Conservation (phyloP, 2,888 invertebrate species). For the Limenitis arthemis region DNA sequence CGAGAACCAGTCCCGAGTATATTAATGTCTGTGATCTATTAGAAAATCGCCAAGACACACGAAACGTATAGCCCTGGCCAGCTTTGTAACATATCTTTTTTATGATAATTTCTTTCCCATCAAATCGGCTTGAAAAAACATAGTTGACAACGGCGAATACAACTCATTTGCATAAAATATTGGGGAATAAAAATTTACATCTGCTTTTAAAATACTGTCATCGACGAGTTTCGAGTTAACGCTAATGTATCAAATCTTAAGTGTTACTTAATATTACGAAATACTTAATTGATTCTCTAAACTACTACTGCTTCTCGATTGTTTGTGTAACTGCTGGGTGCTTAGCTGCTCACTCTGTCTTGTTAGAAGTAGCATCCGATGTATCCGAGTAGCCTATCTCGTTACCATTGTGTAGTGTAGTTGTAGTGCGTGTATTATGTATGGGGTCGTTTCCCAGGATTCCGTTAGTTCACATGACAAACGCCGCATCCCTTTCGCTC, state of each 20-base stretch:
- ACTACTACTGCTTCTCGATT: too few species aligned
- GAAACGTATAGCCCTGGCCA: slow-evolving; percentile 42
- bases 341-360: neutral
- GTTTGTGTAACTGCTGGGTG: too few species aligned
- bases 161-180: slow-evolving; percentile 40
- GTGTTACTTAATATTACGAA: slow-evolving; percentile 2
- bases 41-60: slow-evolving; percentile 58
- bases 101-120: slow-evolving; percentile 51
- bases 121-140: slow-evolving; percentile 35
- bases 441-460: slow-evolving; percentile 48
- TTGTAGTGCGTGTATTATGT: slow-evolving; percentile 36
- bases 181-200: slow-evolving; percentile 34
- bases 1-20: slow-evolving; percentile 59
- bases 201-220: slow-evolving; percentile 22
- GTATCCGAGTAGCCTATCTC: slow-evolving; percentile 33
- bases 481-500: slow-evolving; percentile 62
- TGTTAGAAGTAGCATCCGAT: neutral
- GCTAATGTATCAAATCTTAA: slow-evolving; percentile 3
- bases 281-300: neutral
- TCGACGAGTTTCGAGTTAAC: neutral
- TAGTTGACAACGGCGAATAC: slow-evolving; percentile 34
- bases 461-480: slow-evolving; percentile 59
- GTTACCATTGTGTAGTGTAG: slow-evolving; percentile 46
- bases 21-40: slow-evolving; percentile 69
- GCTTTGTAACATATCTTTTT: slow-evolving; percentile 45